Evolutionary conservation across 1,140 invertebrate species (phyloP), one percentile per base, ranked within the genome.

Genomic region (Trichonephila inaurata): DNA sequence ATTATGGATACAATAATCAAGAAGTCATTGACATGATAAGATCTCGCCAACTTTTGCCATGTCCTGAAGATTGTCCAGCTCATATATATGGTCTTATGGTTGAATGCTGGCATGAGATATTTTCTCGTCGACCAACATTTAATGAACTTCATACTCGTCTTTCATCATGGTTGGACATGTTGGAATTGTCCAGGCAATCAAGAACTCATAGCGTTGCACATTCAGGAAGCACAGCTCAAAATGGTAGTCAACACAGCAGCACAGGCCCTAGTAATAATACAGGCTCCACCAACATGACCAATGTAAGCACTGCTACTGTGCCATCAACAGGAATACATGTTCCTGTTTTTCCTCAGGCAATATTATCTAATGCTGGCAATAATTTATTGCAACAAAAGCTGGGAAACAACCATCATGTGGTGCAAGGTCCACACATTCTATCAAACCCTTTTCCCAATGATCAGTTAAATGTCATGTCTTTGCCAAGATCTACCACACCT

Each of bases 21-120:
- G 99, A 99, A 96, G 86, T 99, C 0, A 99, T 99, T 95, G 97
- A 99, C 95, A 98, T 99, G 97, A 98, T 99, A 62, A 97, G 98
- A 3, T 98, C 98, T 3, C 97, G 98, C 16, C 98, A 99, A 95
- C 96, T 99, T 21, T 96, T 99, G 51, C 97, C 98, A 0, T 98
- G 98, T 95, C 99, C 99, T 0, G 97, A 98, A 93, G 97, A 98
- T 69, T 99, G 99, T 95, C 98, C 98, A 0, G 97, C 98, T 19
- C 97, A 97, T 93, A 97, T 99, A 94, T 99, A 99, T 95, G 97
- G 97, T 6, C 96, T 99, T 61, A 99, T 99, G 99, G 97, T 99
- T 64, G 99, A 99, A 96, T 99, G 99, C 95, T 99, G 99, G 99
- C 97, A 98, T 95, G 98, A 99, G 95, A 97, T 98, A 94, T 98